Conservation (phyloP, 2,113 vertebrate genomes). For the Neomonachus schauinslandi region DNA sequence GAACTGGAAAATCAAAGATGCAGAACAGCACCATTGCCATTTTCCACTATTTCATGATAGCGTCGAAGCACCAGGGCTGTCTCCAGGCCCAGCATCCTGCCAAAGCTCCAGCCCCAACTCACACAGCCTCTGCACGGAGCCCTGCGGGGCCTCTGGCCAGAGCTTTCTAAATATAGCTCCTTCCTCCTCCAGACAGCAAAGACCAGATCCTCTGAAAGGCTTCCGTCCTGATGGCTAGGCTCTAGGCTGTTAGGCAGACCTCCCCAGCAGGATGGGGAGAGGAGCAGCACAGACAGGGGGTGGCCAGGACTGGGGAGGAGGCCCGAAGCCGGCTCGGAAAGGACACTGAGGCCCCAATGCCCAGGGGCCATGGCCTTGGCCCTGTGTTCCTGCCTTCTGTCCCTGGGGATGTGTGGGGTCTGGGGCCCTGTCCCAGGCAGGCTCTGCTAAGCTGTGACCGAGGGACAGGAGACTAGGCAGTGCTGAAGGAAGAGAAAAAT, state of each 20-base stretch:
- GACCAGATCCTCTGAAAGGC: neutral
- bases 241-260: neutral
- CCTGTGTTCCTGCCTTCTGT: neutral
- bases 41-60: slow-evolving; percentile 31
- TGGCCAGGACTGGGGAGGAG: neutral
- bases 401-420: neutral
- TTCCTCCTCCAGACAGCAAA: neutral
- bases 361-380: neutral
- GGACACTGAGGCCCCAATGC: neutral
- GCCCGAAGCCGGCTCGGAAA: neutral
- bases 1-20: neutral
- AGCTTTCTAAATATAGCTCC: slow-evolving; percentile 69
- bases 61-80: neutral
- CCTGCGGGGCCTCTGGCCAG: neutral
- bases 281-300: neutral
- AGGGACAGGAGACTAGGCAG: neutral
- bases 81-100: neutral
- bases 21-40: neutral
- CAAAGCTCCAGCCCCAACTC: neutral
- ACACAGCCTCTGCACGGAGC: neutral
- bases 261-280: neutral
- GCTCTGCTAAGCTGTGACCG: neutral
- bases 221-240: neutral
- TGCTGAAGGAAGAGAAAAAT: neutral
- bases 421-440: neutral